phyloP scores from a whole-genome alignment of 2,888 invertebrate species.

The Cephus pulcher region DNA sequence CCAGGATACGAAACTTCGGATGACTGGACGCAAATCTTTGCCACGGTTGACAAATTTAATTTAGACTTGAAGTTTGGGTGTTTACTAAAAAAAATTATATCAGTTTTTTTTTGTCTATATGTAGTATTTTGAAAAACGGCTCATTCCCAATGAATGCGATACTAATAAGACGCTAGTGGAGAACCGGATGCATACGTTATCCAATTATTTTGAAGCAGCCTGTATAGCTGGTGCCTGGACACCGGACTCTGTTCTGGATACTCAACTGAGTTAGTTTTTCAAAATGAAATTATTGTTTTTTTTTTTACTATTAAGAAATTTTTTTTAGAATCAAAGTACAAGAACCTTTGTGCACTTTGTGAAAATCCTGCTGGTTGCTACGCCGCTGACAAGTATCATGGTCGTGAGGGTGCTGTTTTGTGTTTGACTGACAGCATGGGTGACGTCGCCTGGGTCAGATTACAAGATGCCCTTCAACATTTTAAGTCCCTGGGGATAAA shows the following conservation, averaged over 20 bases:
- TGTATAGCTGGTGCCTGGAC: constrained; percentile 92
- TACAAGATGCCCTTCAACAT: constrained; percentile 75
- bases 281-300: constrained; percentile 22
- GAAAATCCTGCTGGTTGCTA: constrained; percentile 73
- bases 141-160: constrained; percentile 80
- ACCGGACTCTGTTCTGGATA: constrained; percentile 73
- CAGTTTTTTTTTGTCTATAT: constrained; percentile 41
- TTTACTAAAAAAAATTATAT: neutral
- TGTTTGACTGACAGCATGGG: constrained; percentile 85
- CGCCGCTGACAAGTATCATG: constrained; percentile 82
- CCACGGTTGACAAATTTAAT: constrained; percentile 69
- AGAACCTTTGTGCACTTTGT: constrained; percentile 80
- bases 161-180: constrained; percentile 77
- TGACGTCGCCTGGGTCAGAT: constrained; percentile 85
- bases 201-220: constrained; percentile 80
- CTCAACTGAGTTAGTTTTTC: constrained; percentile 74
- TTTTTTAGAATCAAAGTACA: constrained; percentile 72
- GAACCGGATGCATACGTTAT: constrained; percentile 80
- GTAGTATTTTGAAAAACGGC: constrained; percentile 80
- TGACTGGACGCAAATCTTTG: constrained; percentile 82
- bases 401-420: constrained; percentile 81
- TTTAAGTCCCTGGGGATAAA: constrained; percentile 67
- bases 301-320: neutral
- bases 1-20: constrained; percentile 80
- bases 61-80: neutral